phyloP scores from a whole-genome alignment of 2,797 vertebrate species.

The Anomalospiza imberbis region DNA sequence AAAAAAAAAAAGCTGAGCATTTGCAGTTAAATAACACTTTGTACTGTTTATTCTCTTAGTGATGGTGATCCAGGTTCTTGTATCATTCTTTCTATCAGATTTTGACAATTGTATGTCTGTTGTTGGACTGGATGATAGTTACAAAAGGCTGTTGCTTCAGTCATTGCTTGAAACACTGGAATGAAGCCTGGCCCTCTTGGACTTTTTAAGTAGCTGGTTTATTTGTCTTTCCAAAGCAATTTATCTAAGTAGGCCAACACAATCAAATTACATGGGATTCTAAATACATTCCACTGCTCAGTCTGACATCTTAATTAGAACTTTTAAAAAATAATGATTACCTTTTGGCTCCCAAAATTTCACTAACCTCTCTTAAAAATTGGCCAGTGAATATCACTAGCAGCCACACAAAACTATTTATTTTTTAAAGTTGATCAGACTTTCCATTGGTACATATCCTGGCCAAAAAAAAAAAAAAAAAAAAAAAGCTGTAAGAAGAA shows the following conservation, averaged over 20 bases:
- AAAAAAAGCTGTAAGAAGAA: not conserved
- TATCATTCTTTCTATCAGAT: constrained; percentile 61
- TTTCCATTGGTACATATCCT: constrained; percentile 71
- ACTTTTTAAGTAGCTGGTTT: constrained; percentile 74
- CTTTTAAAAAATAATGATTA: constrained; percentile 74
- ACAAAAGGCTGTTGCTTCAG: constrained; percentile 68
- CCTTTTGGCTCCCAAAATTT: constrained; percentile 52
- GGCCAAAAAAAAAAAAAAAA: not conserved
- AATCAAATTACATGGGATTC: constrained; percentile 76
- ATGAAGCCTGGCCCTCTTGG: constrained; percentile 66
- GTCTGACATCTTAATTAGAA: constrained; percentile 75
- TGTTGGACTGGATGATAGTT: constrained; percentile 62
- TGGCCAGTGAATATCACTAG: constrained; percentile 64
- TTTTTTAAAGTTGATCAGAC: constrained; percentile 72
- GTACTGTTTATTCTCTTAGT: constrained; percentile 37
- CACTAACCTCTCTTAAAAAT: constrained; percentile 71
- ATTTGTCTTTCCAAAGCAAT: constrained; percentile 77
- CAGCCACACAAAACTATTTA: constrained; percentile 65
- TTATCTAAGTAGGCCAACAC: constrained; percentile 76
- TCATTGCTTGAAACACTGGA: constrained; percentile 72
- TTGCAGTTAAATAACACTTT: constrained; percentile 27
- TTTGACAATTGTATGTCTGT: constrained; percentile 68
- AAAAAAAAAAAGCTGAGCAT: not conserved
- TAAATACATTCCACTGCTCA: constrained; percentile 72
- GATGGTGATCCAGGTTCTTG: not conserved